Evolutionary conservation across 2,888 invertebrate species (phyloP).

Genomic region (Parnassius orleans): DNA sequence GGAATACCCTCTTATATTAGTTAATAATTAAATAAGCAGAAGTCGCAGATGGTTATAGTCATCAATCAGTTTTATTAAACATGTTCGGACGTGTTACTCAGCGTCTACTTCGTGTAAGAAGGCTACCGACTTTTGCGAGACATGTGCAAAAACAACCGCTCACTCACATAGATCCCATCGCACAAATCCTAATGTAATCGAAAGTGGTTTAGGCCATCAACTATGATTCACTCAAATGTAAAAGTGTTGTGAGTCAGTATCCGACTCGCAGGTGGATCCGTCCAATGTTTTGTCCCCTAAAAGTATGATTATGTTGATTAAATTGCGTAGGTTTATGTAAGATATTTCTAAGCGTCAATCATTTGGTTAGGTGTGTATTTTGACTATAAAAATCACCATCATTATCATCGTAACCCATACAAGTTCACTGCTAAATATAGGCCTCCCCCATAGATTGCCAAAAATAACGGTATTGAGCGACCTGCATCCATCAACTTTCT

Average conservation of each 20-base stretch:
- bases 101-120: neutral
- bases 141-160: too few species aligned
- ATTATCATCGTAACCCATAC: too few species aligned
- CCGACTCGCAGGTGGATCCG: constrained; percentile 15
- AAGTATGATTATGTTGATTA: constrained; percentile 5
- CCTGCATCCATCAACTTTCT: too few species aligned
- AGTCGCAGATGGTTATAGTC: constrained; percentile 2
- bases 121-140: too few species aligned
- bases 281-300: neutral
- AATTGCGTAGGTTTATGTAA: constrained; percentile 8
- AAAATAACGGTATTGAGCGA: too few species aligned
- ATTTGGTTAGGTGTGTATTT: too few species aligned
- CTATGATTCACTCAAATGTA: constrained; percentile 10
- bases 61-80: constrained; percentile 15
- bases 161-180: too few species aligned
- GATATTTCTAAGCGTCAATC: neutral
- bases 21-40: constrained; percentile 1
- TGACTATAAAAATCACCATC: too few species aligned
- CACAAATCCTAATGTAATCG: constrained; percentile 2
- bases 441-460: too few species aligned
- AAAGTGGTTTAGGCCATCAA: constrained; percentile 7
- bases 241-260: constrained; percentile 6
- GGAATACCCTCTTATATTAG: neutral
- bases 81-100: constrained; percentile 7
- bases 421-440: too few species aligned